These are phyloP conservation scores for Drymonia ruficornis DNA, from an alignment of 2,888 invertebrate genomes.

Conservation along the genomic window DNA sequence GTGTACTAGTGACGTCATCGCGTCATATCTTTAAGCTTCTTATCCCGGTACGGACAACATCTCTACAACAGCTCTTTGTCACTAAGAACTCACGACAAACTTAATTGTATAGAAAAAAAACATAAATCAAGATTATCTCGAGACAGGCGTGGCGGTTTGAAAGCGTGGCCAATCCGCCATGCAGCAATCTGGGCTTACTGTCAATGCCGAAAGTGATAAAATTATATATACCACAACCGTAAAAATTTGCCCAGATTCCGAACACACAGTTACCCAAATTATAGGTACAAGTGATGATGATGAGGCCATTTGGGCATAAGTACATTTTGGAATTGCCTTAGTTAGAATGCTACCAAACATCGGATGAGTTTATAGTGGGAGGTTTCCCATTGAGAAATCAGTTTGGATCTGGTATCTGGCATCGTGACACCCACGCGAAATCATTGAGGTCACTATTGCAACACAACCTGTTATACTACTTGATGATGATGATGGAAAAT, in stretches of 20 bases:
- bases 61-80: neutral
- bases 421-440: constrained; percentile 26
- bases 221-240: neutral
- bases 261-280: too few species aligned
- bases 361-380: neutral
- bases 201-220: neutral
- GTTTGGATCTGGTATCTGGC: constrained; percentile 29
- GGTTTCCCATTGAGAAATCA: constrained; percentile 26
- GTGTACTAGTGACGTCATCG: too few species aligned
- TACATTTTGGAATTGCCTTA: neutral
- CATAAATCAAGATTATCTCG: constrained; percentile 34
- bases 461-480: constrained; percentile 8
- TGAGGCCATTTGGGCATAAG: too few species aligned
- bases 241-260: too few species aligned
- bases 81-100: neutral
- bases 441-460: constrained; percentile 19
- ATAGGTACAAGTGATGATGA: too few species aligned
- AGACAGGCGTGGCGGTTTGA: constrained; percentile 33
- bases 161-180: constrained; percentile 37
- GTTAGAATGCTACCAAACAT: neutral
- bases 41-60: neutral
- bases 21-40: neutral
- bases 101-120: constrained; percentile 24
- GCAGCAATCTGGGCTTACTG: neutral
- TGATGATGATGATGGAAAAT: constrained; percentile 5